A percentile compares a stretch with the other conserved stretches of the same genome.
phyloP scores from a whole-genome alignment of 2,797 vertebrate species.

The Hypotaenidia philippensis region DNA sequence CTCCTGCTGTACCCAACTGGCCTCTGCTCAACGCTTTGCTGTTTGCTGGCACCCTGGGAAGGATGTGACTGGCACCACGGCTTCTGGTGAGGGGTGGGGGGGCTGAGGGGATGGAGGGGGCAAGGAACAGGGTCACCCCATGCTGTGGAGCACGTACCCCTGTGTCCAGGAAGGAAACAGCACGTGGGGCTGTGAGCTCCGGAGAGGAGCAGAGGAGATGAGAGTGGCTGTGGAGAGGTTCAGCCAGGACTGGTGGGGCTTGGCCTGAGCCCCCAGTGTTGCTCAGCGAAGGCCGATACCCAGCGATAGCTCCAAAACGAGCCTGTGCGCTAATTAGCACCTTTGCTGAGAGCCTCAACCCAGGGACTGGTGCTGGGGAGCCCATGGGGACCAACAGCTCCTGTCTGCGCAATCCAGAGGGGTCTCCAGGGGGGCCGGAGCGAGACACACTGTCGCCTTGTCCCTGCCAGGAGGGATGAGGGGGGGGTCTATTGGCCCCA shows the following conservation, averaged over 20 bases:
- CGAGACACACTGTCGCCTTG: neutral
- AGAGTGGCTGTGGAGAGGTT: neutral
- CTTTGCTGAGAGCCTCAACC: neutral
- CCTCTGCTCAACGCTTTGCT: accelerated
- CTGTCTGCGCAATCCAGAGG: neutral
- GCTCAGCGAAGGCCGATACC: accelerated
- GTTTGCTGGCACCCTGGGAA: neutral
- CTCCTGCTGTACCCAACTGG: neutral
- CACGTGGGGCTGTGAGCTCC: accelerated
- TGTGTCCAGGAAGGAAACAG: accelerated
- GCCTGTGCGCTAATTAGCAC: neutral
- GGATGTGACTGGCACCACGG: neutral
- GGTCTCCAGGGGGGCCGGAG: neutral
- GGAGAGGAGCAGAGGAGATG: neutral
- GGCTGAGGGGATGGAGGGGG: accelerated
- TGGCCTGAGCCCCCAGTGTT: neutral
- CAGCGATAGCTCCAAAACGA: neutral
- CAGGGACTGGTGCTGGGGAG: neutral
- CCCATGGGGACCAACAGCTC: neutral
- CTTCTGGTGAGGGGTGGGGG: neutral
- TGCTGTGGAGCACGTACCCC: accelerated
- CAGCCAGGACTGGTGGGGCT: neutral
- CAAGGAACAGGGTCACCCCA: neutral
- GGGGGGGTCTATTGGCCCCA: neutral
- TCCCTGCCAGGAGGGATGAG: neutral